Base-by-base conservation (phyloP, 2,113 vertebrate genomes). In the Corapipo altera region DNA sequence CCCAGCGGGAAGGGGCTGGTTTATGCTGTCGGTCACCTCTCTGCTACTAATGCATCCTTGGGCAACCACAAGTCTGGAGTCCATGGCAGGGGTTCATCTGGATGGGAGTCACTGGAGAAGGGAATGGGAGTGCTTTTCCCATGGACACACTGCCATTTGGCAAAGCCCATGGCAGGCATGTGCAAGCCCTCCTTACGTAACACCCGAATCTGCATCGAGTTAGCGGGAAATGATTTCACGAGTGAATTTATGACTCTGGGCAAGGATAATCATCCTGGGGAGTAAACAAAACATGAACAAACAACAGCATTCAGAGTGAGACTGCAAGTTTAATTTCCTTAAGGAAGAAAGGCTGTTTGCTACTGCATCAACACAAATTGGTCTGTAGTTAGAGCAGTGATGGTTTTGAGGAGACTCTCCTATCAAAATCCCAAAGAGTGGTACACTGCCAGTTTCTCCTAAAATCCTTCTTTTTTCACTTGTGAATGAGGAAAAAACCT, bases 101-200 rank as follows among this genome's bases (percentile, higher is more conserved):
- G 92, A 74, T 23, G 19, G 49, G 61, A 91, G 35, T 59, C 2
- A 0, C 51, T 8, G 67, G 76, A 84, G 69, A 64, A 95, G 51
- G 30, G 17, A 37, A 5, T 1, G 0, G 66, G 65, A 91, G 65
- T 6, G 17, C 87, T 79, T 78, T 94, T 95, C 87, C 95, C 96
- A 96, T 18, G 93, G 76, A 96, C 73, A n/a, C 10, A 8, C 76
- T 91, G 94, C 93, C 92, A 89, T 57, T 75, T 95, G 95, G 94
- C 93, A 95, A 22, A 78, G 84, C 33, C 7, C 3, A 5, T 16
- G 35, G 3, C 4, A 93, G 76, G 66, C 77, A 8, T 74, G 71
- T 88, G 88, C 84, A 82, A 91, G 89, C 64, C 86, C 74, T 43
- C 6, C 6, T 92, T 89, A 73, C 3, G 23, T 49, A 93, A 95